Evolutionary conservation across 2,888 invertebrate genomes (phyloP).

Genomic region (Willowsia nigromaculata): DNA sequence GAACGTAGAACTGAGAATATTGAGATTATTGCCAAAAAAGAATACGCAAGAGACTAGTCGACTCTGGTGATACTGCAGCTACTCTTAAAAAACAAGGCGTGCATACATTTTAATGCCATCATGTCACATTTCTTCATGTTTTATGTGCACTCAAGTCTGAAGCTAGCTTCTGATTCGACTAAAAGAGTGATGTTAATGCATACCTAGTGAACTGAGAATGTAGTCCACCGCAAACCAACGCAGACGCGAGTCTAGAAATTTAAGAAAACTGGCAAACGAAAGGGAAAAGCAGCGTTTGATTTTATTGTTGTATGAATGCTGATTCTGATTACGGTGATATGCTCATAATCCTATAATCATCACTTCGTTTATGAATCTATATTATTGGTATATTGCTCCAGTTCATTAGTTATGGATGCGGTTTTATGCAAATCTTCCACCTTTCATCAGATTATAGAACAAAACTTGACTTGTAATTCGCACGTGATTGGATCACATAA

Average conservation of each 20-base stretch:
- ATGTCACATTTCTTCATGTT: constrained; percentile 4
- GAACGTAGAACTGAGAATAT: constrained; percentile 32
- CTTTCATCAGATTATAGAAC: constrained; percentile 29
- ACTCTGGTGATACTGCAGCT: neutral
- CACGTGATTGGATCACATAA: constrained; percentile 21
- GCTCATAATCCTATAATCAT: neutral
- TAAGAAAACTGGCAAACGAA: neutral
- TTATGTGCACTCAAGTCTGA: constrained; percentile 7
- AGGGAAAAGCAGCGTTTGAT: constrained; percentile 10
- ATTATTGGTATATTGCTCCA: constrained; percentile 8
- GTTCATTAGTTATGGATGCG: constrained; percentile 50
- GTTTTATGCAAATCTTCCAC: constrained; percentile 7
- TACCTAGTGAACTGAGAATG: neutral
- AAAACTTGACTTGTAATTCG: neutral
- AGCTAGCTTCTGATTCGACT: neutral
- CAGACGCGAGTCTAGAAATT: neutral
- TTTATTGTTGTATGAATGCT: neutral
- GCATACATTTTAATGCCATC: constrained; percentile 26
- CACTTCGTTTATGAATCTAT: neutral
- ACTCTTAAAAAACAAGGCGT: constrained; percentile 19
- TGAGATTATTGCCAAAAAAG: constrained; percentile 51
- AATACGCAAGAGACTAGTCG: constrained; percentile 12
- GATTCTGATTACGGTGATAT: neutral
- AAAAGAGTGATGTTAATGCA: neutral
- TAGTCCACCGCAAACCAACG: constrained; percentile 1